Base-by-base conservation (phyloP, 2,888 invertebrate species). In the Thereva nobilitata region DNA sequence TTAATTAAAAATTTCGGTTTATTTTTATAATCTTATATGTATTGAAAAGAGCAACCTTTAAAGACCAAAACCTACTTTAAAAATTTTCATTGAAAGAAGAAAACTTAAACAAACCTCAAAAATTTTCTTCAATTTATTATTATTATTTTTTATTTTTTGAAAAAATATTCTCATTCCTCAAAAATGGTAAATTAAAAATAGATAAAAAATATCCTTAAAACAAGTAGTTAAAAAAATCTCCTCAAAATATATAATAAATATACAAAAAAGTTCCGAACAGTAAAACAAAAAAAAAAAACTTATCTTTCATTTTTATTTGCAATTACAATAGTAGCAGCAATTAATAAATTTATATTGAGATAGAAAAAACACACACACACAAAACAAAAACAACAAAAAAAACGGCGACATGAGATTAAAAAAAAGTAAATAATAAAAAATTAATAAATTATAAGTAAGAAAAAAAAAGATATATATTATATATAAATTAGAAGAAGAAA, bases 401-500 rank as follows among this genome's bases (percentile, higher is more conserved):
- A 50, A 23, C 35, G 50, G 49, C n/a, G 50, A 40, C 61, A 50
- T 61, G 61, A 52, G 42, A 35, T 55, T 41, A 41, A 55, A 5
- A 41, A 41, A 42, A 34, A 34, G 49, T 8, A 23, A 41, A 41
- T 42, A 64, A 35, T 64, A 64, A 64, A 54, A 35, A 64, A 64
- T 64, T 54, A 54, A 55, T 64, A n/a, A 64, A 55, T 55, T 45
- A 64, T 12, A 38, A 55, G 41, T 12, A 38, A 53, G 41, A 64
- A 47, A 54, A 55, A 56, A 57, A 64, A 45, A 54, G 47, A 41
- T 61, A 59, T 59, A 61, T 61, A 64, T 64, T 64, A 55, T 44
- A 64, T 45, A n/a, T n/a, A 12, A 47, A 45, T 23, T 23, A 9
- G 9, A n/a, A 45, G n/a, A 9, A 45, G 44, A 44, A 64, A 38